These are phyloP conservation scores for Leptosomus discolor DNA, from an alignment of 2,113 vertebrate species.

Conservation along the genomic window DNA sequence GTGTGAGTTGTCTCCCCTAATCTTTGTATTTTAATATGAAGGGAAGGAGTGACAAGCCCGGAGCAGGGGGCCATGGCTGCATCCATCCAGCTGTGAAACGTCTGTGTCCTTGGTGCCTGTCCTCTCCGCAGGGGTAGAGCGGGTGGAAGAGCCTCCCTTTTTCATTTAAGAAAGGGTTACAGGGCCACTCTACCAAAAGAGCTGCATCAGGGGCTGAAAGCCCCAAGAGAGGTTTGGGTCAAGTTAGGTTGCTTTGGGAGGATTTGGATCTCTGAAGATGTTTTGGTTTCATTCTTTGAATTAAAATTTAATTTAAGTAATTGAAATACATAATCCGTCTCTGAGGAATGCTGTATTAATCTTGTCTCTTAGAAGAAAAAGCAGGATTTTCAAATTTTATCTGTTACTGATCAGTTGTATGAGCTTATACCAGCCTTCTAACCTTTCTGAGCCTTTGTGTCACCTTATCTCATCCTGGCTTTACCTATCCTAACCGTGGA, in stretches of 20 bases:
- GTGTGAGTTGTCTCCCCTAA: not conserved
- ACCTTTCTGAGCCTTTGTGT: not conserved
- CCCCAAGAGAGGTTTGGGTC: not conserved
- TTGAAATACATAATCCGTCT: constrained; percentile 6
- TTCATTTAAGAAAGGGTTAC: constrained; percentile 26
- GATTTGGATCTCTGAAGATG: constrained; percentile 24
- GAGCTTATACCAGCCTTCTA: not conserved
- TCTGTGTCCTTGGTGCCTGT: not conserved
- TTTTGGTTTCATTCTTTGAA: constrained; percentile 57
- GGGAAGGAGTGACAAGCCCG: not conserved
- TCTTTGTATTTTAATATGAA: not conserved
- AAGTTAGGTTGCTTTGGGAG: constrained; percentile 32
- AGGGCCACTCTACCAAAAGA: not conserved
- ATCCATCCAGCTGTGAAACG: not conserved
- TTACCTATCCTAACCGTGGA: not conserved
- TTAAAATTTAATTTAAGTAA: constrained; percentile 65
- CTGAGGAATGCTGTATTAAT: constrained; percentile 34
- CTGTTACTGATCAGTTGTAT: constrained; percentile 16
- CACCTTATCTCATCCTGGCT: not conserved
- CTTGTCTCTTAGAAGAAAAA: constrained; percentile 30
- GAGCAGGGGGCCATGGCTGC: not conserved
- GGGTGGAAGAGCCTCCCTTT: not conserved
- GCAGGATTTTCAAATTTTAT: constrained; percentile 42
- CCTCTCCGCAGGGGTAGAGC: not conserved
- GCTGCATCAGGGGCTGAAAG: not conserved